These are phyloP conservation scores for Leiothrix lutea DNA, from an alignment of 2,113 vertebrate genomes.

Conservation along the genomic window DNA sequence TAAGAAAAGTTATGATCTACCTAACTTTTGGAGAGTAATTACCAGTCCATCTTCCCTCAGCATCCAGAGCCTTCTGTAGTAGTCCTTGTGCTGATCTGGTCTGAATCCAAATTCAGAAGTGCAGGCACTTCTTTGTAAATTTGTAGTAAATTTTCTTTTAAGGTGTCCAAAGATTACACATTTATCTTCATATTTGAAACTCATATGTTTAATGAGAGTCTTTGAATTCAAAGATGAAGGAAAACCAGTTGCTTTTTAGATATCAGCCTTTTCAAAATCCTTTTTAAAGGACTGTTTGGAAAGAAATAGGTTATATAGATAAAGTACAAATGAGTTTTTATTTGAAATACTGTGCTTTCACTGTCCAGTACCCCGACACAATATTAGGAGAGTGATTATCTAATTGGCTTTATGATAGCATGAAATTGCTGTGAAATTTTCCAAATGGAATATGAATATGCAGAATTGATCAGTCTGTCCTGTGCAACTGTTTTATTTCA, in stretches of 20 bases:
- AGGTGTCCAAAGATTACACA: not conserved
- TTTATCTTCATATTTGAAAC: not conserved
- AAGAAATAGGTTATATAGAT: not conserved
- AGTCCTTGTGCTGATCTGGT: not conserved
- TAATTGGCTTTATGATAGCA: not conserved
- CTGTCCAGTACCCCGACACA: not conserved
- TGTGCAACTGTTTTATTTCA: not conserved
- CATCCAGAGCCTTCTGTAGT: not conserved
- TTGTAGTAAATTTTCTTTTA: not conserved
- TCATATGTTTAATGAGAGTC: not conserved
- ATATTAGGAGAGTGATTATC: not conserved
- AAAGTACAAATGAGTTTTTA: not conserved
- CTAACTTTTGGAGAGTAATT: not conserved
- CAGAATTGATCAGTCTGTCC: not conserved
- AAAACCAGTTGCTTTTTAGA: not conserved
- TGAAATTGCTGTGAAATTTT: not conserved
- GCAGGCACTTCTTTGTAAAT: not conserved
- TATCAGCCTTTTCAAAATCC: not conserved
- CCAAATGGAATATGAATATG: not conserved
- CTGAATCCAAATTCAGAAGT: not conserved
- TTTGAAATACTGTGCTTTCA: not conserved
- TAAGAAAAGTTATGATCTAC: not conserved
- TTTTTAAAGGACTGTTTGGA: not conserved
- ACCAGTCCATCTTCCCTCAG: accelerated
- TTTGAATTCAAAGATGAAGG: not conserved